Conservation (phyloP, 1,140 invertebrate genomes). For the Eupeodes corollae region DNA sequence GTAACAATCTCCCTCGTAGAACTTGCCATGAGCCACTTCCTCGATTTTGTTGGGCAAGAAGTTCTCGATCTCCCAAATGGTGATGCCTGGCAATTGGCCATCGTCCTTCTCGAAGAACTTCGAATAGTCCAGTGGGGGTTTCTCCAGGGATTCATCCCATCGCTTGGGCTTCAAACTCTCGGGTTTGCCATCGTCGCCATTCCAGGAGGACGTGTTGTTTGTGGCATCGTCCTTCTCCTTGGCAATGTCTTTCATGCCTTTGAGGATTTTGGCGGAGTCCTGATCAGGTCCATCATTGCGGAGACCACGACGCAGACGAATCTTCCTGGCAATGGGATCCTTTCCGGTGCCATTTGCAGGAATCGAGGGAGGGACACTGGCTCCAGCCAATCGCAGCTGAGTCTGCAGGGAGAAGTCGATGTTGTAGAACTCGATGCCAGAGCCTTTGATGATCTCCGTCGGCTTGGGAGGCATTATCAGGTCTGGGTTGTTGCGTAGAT, state of each 20-base stretch:
- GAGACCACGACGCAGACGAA: constrained; percentile 63
- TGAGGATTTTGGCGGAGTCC: constrained; percentile 89
- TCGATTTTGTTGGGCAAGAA: constrained; percentile 92
- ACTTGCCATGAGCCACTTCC: constrained; percentile 88
- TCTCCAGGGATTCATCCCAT: constrained; percentile 90
- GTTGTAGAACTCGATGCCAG: constrained; percentile 93
- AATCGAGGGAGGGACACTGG: constrained; percentile 62
- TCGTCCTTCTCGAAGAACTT: constrained; percentile 98
- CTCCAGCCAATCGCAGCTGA: constrained; percentile 85
- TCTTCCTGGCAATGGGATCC: constrained; percentile 89
- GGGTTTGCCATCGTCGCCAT: constrained; percentile 10
- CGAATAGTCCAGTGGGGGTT: constrained; percentile 95
- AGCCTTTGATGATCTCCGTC: constrained; percentile 59
- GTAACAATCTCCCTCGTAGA: constrained; percentile 99
- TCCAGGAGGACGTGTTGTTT: constrained; percentile 1
- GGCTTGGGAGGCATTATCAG: constrained; percentile 97
- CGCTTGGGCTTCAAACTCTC: constrained; percentile 57
- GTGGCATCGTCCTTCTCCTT: constrained; percentile 45
- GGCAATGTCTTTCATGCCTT: constrained; percentile 96
- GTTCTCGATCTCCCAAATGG: constrained; percentile 98
- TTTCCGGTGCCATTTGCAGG: constrained; percentile 47
- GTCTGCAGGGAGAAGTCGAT: constrained; percentile 97
- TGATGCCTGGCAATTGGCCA: constrained; percentile 77
- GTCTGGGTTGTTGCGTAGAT: constrained; percentile 89
- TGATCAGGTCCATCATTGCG: constrained; percentile 68